These are phyloP conservation scores for Phataginus tricuspis DNA, from an alignment of 2,797 vertebrate genomes.

Conservation along the genomic window DNA sequence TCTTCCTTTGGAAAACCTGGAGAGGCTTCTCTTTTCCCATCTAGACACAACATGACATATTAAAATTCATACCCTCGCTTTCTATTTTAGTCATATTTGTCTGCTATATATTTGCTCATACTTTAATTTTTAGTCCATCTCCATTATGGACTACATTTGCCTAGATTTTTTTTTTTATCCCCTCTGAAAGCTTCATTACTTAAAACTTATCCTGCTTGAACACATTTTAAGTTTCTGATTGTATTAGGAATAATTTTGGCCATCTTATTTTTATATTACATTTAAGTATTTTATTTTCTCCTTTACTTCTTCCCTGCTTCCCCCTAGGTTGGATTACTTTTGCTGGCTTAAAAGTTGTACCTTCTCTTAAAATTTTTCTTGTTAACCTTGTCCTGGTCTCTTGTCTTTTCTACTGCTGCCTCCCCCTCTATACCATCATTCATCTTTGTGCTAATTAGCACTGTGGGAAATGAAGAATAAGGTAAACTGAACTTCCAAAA, in stretches of 20 bases:
- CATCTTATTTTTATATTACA: neutral
- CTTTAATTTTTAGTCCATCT: neutral
- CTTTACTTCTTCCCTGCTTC: neutral
- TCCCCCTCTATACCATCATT: neutral
- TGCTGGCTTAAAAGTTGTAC: neutral
- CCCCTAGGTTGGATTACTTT: neutral
- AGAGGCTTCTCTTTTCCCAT: neutral
- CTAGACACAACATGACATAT: neutral
- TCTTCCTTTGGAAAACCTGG: neutral
- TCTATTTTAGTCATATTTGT: neutral
- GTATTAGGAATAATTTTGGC: neutral
- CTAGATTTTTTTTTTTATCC: neutral
- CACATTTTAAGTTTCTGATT: neutral
- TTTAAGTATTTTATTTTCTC: neutral
- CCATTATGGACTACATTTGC: neutral
- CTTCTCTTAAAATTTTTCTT: neutral
- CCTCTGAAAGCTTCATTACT: neutral
- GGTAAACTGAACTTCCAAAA: neutral
- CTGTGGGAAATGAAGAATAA: neutral
- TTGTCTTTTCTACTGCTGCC: neutral
- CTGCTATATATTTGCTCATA: neutral
- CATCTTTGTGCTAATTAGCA: neutral
- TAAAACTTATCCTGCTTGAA: neutral
- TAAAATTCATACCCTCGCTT: neutral
- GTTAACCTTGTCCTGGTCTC: neutral